These are phyloP conservation scores for Calephelis nemesis DNA, from an alignment of 1,140 invertebrate species.

Conservation along the genomic window DNA sequence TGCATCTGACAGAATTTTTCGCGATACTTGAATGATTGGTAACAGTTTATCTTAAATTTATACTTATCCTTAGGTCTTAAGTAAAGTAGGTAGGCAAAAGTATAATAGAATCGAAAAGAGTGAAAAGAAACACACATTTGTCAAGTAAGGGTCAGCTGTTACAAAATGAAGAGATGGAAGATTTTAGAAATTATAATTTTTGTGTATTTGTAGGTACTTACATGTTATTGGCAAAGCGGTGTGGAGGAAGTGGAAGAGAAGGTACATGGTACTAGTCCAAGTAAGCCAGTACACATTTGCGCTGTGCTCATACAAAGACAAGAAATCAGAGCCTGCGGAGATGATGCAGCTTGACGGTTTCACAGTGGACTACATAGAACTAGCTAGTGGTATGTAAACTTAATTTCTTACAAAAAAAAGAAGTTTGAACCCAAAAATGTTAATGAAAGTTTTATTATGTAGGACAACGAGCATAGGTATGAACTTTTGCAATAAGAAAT, in stretches of 20 bases:
- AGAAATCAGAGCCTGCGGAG: conserved; percentile 99
- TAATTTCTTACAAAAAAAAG: not conserved
- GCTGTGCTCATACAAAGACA: conserved; percentile 99
- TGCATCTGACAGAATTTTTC: too few species aligned
- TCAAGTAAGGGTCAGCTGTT: too few species aligned
- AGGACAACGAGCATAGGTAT: too few species aligned
- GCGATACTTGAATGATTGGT: too few species aligned
- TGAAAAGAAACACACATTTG: too few species aligned
- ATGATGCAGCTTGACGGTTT: conserved; percentile 99
- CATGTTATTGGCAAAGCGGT: conserved; percentile 90
- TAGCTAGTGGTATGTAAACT: conserved; percentile 86
- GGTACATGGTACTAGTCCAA: conserved; percentile 99
- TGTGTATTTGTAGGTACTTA: conserved; percentile 26
- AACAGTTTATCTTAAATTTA: too few species aligned
- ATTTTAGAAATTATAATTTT: too few species aligned
- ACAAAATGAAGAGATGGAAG: too few species aligned
- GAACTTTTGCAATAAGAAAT: too few species aligned
- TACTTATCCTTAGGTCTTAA: too few species aligned
- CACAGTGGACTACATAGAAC: conserved; percentile 99
- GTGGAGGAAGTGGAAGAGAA: conserved; percentile 99
- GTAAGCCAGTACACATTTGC: conserved; percentile 99
- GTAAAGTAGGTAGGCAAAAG: too few species aligned
- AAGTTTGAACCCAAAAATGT: not conserved
- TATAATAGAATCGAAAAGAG: too few species aligned
- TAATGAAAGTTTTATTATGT: not conserved